A percentile compares a stretch with the other conserved stretches of the same genome.
phyloP scores from a whole-genome alignment of 2,113 vertebrate species.

The Trachemys scripta region DNA sequence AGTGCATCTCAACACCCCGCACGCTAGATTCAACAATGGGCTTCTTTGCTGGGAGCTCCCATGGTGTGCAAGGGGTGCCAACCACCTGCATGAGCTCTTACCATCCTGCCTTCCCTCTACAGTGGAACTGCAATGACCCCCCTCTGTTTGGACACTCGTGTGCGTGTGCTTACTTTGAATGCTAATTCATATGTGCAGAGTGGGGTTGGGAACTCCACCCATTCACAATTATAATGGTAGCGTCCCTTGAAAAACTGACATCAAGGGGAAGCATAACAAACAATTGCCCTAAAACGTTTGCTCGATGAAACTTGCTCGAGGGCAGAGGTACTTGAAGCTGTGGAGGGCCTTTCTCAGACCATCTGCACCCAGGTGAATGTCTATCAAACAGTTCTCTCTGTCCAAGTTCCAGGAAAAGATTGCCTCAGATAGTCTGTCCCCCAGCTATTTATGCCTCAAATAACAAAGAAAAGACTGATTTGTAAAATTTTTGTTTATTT shows the following conservation, averaged over 20 bases:
- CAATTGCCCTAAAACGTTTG: rapidly evolving
- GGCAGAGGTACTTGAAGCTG: not conserved
- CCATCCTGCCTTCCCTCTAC: not conserved
- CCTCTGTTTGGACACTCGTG: no score
- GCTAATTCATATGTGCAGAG: rapidly evolving
- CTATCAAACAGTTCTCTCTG: not conserved
- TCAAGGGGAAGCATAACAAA: not conserved
- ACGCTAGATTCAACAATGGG: not conserved
- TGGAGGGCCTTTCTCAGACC: not conserved
- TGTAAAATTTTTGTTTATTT: conserved; percentile 74
- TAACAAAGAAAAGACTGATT: conserved; percentile 1
- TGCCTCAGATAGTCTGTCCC: not conserved
- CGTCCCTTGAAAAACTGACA: not conserved
- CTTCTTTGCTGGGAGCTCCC: not conserved
- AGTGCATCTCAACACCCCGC: rapidly evolving
- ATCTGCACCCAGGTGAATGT: not conserved
- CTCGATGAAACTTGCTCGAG: rapidly evolving
- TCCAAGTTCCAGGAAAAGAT: not conserved
- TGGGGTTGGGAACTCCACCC: not conserved
- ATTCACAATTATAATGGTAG: not conserved
- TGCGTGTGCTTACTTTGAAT: not conserved
- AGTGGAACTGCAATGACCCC: rapidly evolving
- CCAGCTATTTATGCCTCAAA: not conserved
- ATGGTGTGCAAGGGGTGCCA: not conserved
- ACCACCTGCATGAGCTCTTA: not conserved